phyloP scores from a whole-genome alignment of 2,888 invertebrate species.

The Chromoteleia sp. region DNA sequence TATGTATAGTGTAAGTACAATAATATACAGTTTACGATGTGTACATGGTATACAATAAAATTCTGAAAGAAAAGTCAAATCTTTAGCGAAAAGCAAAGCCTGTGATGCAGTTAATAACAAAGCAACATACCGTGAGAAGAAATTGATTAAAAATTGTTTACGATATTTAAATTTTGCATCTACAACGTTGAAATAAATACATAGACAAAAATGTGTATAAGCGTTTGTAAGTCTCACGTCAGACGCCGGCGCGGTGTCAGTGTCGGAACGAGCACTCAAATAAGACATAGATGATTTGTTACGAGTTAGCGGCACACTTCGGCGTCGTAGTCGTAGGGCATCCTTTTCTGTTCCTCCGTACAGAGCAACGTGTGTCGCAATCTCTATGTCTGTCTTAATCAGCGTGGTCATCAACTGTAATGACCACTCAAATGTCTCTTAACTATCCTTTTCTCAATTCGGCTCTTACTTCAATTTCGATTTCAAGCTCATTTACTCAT shows the following conservation, averaged over 20 bases:
- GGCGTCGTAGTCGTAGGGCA: constrained; percentile 82
- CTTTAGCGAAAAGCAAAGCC: too few relatives aligned
- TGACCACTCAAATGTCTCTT: constrained; percentile 75
- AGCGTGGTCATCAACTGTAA: constrained; percentile 91
- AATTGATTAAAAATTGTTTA: too few relatives aligned
- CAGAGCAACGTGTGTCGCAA: constrained; percentile 86
- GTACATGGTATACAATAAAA: too few relatives aligned
- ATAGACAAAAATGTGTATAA: constrained; percentile 66
- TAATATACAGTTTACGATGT: too few relatives aligned
- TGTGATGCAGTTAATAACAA: too few relatives aligned
- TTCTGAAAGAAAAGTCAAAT: too few relatives aligned
- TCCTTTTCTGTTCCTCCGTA: constrained; percentile 83
- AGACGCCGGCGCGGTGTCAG: constrained; percentile 82
- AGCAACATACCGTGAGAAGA: too few relatives aligned
- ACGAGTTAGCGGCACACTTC: constrained; percentile 83
- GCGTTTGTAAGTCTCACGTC: constrained; percentile 82
- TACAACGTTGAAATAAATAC: constrained; percentile 6
- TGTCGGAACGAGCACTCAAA: constrained; percentile 83
- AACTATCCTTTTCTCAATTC: background rate
- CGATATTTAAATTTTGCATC: too few relatives aligned
- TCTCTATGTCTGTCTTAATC: constrained; percentile 91
- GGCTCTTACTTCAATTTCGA: background rate
- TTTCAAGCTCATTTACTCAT: background rate
- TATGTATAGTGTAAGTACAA: too few relatives aligned
- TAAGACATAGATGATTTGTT: constrained; percentile 84